Evolutionary conservation across 2,888 invertebrate species (phyloP).

Genomic region (Scaptomyza cyrtandrae): DNA sequence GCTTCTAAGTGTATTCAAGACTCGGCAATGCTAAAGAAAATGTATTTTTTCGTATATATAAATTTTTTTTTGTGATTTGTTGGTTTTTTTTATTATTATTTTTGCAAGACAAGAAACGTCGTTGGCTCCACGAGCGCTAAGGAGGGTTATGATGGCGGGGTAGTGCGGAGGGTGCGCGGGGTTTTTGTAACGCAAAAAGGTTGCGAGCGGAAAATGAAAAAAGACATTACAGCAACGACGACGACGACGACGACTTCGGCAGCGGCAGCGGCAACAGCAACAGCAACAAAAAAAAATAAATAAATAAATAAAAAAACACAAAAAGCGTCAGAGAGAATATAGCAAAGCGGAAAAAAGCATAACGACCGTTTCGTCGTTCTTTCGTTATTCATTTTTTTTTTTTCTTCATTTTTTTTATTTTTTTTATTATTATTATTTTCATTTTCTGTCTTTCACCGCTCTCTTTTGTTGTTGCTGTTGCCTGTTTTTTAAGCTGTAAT

Average conservation of each 20-base stretch:
- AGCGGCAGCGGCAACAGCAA: slow-evolving; percentile 18
- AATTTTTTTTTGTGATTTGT: slow-evolving; percentile 15
- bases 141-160: slow-evolving; percentile 14
- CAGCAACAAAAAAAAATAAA: slow-evolving; percentile 47
- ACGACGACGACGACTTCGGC: slow-evolving; percentile 34
- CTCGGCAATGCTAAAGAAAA: slow-evolving; percentile 8
- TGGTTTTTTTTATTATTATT: slow-evolving; percentile 29
- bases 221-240: slow-evolving; percentile 73
- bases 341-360: slow-evolving; percentile 71
- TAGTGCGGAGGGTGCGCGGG: slow-evolving; percentile 1
- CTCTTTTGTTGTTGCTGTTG: slow-evolving; percentile 55
- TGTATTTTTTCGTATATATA: slow-evolving; percentile 23
- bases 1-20: slow-evolving; percentile 8
- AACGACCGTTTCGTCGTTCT: slow-evolving; percentile 79
- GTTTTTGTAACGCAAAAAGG: slow-evolving; percentile 69
- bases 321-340: slow-evolving; percentile 56
- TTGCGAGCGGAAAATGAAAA: slow-evolving; percentile 79
- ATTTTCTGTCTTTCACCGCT: slow-evolving; percentile 73
- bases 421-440: slow-evolving; percentile 74
- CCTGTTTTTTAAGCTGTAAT: slow-evolving; percentile 77
- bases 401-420: slow-evolving; percentile 75
- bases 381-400: slow-evolving; percentile 66
- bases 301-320: slow-evolving; percentile 56
- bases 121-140: slow-evolving; percentile 57
- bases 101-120: slow-evolving; percentile 61